Evolutionary conservation across 2,888 invertebrate genomes (phyloP), one percentile per base, ranked within the genome.

Genomic region (Serripes groenlandicus): DNA sequence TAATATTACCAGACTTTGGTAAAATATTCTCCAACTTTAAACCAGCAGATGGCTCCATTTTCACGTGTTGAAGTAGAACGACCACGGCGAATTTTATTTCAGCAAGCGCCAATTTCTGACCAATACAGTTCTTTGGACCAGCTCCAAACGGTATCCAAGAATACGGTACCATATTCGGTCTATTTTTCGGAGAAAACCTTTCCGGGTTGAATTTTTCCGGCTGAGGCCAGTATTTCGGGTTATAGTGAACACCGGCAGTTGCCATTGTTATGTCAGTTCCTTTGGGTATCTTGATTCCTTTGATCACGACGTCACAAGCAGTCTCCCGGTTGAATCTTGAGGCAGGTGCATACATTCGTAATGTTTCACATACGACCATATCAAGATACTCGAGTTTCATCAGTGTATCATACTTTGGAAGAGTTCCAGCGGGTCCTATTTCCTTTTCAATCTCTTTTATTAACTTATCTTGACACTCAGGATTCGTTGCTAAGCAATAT

Each of bases 401-500:
- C 2, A 89, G 72, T 26, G 79, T 81, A 30, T 88, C 86, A 49
- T 88, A 87, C 0, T 54, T 70, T 5, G 81, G 84, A 15, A 42
- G 66, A 37, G 66, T 66, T 15, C 64, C 62, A 0, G 68, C 56
- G 21, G 56, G 71, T 11, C 75, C 81, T 15, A 79, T 35, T 35
- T 66, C 70, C 30, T 32, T 37, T 54, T 86, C 72, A 18, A 90
- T 88, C 75, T 90, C 90, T 21, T 78, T 58, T 3, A 82, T 64
- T 15, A 90, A 77, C 26, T 66, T 77, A 11, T 94, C 91, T 81
- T 95, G 95, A 62, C 94, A 90, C 2, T 95, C 93, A 0, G 90
- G 94, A 88, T 95, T 90, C 28, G 91, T 92, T 26, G 95, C 95
- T 23, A 95, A 90, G 9, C 93, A 90, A 85, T 95, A 95, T 15